Base-by-base conservation (phyloP, 2,113 vertebrate genomes). In the Eulacestoma nigropectus region DNA sequence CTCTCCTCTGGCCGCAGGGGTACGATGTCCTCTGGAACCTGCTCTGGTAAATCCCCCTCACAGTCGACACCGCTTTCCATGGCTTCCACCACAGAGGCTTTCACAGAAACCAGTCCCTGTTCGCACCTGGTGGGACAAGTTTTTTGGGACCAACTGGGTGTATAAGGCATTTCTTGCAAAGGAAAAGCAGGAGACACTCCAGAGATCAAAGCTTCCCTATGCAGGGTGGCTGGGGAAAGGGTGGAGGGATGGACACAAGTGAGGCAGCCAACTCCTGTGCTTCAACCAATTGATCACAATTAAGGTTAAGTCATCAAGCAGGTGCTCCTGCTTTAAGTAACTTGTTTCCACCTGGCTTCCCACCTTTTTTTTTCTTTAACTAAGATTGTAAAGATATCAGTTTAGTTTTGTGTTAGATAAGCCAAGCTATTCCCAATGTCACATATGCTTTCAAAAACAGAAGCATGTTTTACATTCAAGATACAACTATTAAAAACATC, bases 101-200 rank as follows among this genome's bases (percentile, higher is more conserved):
- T 2, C 91, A 95, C 1, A 98, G 97, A 20, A 98, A 98, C 94
- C 72, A 50, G 95, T 25, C 97, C 37, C 98, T 42, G 97, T 94
- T 29, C 98, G 98, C 96, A 97, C 97, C 60, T 96, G 94, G 93
- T 98, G 93, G 97, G 96, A 98, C 77, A 93, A 91, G 83, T 16
- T 97, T 26, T 73, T 98, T 30, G 84, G 93, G 64, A 98, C 97
- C 0, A 87, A 92, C 47, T 81, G 50, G 44, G 96, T 97, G 77
- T 86, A 81, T 57, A 91, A 97, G 30, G 88, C 29, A 18, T 67
- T 97, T 94, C 52, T 60, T 47, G 9, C 50, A 39, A 96, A 98
- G 46, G 10, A 76, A 32, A 65, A 65, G 9, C 8, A 49, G 23
- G 35, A 82, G 12, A 11, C 26, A 68, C 86, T 14, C 10, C 92